A percentile compares a stretch with the other conserved stretches of the same genome.
Evolutionary conservation across 2,113 vertebrate species (phyloP).

Genomic region (Clupea harengus): DNA sequence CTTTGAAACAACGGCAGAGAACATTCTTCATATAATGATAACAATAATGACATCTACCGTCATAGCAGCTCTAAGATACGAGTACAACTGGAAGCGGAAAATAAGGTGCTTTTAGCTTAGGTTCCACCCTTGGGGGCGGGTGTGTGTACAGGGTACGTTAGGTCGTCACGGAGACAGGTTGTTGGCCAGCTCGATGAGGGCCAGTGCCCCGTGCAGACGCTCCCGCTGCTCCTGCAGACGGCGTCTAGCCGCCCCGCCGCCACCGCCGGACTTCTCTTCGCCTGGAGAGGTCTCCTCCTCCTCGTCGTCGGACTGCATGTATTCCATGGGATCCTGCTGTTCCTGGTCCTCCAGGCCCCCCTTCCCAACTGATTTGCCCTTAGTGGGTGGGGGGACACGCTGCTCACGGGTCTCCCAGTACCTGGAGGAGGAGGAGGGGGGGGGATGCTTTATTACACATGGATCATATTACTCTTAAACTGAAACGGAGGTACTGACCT

Average conservation of each 20-base stretch:
- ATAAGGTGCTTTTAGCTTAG: constrained; percentile 99
- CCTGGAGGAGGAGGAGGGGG: constrained; percentile 56
- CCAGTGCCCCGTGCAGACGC: constrained; percentile 91
- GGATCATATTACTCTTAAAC: too few species aligned
- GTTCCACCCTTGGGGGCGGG: constrained; percentile 57
- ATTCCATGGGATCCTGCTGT: constrained; percentile 94
- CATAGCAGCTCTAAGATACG: constrained; percentile 92
- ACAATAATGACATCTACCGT: constrained; percentile 82
- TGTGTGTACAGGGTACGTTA: constrained; percentile 26
- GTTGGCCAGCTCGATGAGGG: constrained; percentile 96
- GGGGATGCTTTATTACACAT: neutral
- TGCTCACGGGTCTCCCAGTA: constrained; percentile 95
- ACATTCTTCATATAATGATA: constrained; percentile 95
- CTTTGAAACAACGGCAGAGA: constrained; percentile 63
- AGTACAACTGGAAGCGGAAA: constrained; percentile 76
- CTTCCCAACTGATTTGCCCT: constrained; percentile 79
- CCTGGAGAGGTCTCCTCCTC: constrained; percentile 73
- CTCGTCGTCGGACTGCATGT: constrained; percentile 83
- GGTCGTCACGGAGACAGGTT: constrained; percentile 80
- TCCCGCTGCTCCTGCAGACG: constrained; percentile 93
- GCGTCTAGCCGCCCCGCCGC: constrained; percentile 74
- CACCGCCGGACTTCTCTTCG: constrained; percentile 67
- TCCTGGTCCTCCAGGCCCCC: constrained; percentile 83
- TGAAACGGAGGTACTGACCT: too few species aligned
- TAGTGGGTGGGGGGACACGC: constrained; percentile 76